Base-by-base conservation (phyloP, 2,888 invertebrate species). In the Spisula solida region DNA sequence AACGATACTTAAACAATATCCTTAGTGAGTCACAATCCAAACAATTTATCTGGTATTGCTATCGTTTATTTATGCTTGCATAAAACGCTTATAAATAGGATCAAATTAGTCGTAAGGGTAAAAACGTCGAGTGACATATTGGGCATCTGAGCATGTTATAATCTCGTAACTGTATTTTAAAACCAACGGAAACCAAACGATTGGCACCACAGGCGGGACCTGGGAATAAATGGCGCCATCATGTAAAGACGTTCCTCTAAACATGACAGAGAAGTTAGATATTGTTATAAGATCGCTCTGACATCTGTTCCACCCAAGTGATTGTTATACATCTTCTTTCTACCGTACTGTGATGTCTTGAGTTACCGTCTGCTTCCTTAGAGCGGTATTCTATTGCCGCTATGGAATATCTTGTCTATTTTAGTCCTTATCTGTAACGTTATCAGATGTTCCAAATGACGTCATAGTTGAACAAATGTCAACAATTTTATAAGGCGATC, bases 351-450 rank as follows among this genome's bases (percentile, higher is more conserved):
- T 34, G 75, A 75, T 29, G 31, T 75, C 31, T 75, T 75, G 0
- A 31, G 75, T 75, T 34, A 16, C 8, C 75, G 75, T 75, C 34
- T 75, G 75, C 18, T 75, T 75, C 34, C 34, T 75, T 75, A 14
- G 31, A 75, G 34, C 75, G 31, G 25, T 75, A 31, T 31, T 75
- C 75, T 31, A 12, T 31, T 14, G 75, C 18, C 31, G 31, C n/a
- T 70, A 16, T 79, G 55, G 85, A 79, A 78, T 79, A 31, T 79
- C 12, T 79, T 48, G 75, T 55, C 79, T 85, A 85, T 85, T 79
- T 85, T 55, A 29, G 79, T 85, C 41, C 79, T 85, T 85, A 85
- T 85, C 85, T 78, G 48, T 51, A 31, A 34, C 51, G 31, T 85
- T 85, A 85, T 85, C 85, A 79, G 55, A 60, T 85, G 75, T 75